Conservation (phyloP, 1,140 invertebrate species). For the Camponotus pennsylvanicus region DNA sequence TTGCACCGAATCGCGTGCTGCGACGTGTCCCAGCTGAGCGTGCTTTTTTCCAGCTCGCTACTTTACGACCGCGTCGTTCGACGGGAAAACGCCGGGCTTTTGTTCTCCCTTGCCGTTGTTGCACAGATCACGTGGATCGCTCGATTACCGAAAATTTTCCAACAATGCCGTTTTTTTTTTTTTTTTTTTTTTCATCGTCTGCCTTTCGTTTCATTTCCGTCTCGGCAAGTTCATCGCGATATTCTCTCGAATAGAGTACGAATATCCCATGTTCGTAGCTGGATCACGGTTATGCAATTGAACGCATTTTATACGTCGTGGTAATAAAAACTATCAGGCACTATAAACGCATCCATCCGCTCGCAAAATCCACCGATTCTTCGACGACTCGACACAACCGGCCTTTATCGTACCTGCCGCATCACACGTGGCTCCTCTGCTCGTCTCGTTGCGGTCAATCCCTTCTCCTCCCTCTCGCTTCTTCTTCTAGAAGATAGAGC, state of each 20-base stretch:
- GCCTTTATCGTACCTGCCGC: conserved; percentile 61
- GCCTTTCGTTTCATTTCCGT: too few relatives aligned
- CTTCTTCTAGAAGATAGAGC: neutral
- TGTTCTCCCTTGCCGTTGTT: conserved; percentile 17
- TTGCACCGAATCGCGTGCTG: conserved; percentile 78
- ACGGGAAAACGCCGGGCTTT: conserved; percentile 32
- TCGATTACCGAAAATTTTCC: neutral
- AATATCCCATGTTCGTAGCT: neutral
- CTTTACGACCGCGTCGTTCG: conserved; percentile 23
- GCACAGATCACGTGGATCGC: conserved; percentile 9
- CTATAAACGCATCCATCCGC: neutral
- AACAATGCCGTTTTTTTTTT: neutral
- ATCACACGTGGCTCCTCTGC: conserved; percentile 42
- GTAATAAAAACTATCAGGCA: neutral
- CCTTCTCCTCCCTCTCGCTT: conserved; percentile 18
- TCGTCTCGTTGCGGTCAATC: conserved; percentile 48
- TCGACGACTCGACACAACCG: conserved; percentile 29
- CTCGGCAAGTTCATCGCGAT: neutral
- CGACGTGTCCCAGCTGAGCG: conserved; percentile 58
- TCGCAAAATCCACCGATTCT: neutral
- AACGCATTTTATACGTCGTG: conserved; percentile 19
- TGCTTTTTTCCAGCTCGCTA: conserved; percentile 54
- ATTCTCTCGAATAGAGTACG: neutral
- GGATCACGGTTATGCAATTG: neutral
- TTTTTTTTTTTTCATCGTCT: too few relatives aligned